Percentiles rank a stretch among this genome's conserved stretches.
Conservation (phyloP, 2,888 invertebrate genomes). For the Aspidapion aeneum region DNA sequence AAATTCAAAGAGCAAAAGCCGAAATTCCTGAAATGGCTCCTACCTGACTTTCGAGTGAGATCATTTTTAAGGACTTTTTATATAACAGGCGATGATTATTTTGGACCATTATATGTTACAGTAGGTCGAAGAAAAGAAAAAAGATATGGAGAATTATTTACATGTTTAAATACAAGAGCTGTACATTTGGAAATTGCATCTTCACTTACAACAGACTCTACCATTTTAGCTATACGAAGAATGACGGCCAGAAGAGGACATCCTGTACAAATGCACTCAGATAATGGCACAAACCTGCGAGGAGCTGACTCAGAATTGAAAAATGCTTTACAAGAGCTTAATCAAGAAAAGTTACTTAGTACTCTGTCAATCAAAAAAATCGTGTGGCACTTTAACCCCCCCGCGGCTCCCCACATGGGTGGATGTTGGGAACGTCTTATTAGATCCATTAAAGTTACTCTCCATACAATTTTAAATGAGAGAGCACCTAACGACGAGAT, state of each 20-base stretch:
- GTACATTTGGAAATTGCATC: background rate
- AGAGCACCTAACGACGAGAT: background rate
- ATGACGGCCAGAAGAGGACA: background rate
- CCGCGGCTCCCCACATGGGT: background rate
- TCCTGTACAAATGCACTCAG: background rate
- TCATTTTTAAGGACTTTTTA: background rate
- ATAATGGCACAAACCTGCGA: background rate
- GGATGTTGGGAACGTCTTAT: background rate
- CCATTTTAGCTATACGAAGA: background rate
- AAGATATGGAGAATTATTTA: background rate
- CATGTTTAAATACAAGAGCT: too few relatives aligned
- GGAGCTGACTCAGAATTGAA: background rate
- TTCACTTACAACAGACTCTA: background rate
- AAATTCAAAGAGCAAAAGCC: background rate
- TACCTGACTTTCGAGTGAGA: background rate
- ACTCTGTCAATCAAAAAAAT: too few relatives aligned
- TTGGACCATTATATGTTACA: background rate
- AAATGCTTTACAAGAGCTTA: too few relatives aligned
- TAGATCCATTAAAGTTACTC: background rate
- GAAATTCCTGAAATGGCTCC: background rate
- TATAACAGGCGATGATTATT: background rate
- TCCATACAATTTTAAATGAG: background rate
- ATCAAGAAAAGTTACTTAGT: too few relatives aligned
- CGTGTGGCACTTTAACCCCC: background rate
- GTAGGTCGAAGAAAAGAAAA: background rate